Evolutionary conservation across 2,888 invertebrate genomes (phyloP).

Genomic region (Glyphotaelius pellucidus): DNA sequence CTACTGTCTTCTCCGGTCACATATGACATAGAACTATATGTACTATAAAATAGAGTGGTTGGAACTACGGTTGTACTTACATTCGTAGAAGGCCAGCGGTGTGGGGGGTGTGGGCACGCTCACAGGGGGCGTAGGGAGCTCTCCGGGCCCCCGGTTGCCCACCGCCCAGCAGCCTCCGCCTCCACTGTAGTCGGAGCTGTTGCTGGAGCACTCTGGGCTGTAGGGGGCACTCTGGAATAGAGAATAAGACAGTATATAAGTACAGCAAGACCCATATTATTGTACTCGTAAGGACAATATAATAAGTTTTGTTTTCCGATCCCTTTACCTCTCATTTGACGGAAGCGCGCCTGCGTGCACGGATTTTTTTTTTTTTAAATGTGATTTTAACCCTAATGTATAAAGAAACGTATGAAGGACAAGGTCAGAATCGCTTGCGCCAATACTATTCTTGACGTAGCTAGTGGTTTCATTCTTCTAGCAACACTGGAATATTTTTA

Average conservation of each 20-base stretch:
- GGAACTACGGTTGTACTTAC: neutral
- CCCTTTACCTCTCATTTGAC: too few species aligned
- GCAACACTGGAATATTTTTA: too few species aligned
- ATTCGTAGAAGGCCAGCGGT: neutral
- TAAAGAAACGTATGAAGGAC: too few species aligned
- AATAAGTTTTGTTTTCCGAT: too few species aligned
- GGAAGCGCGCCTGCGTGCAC: too few species aligned
- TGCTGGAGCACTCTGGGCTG: slow-evolving; percentile 79
- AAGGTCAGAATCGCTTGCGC: too few species aligned
- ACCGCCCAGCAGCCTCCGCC: slow-evolving; percentile 12
- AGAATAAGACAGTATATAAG: neutral
- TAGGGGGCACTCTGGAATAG: slow-evolving; percentile 76
- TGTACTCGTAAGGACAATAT: too few species aligned
- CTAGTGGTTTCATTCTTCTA: too few species aligned
- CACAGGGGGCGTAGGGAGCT: slow-evolving; percentile 67
- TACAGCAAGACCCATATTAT: neutral
- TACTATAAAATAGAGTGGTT: too few species aligned
- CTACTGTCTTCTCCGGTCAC: neutral
- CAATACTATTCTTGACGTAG: too few species aligned
- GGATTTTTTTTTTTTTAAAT: too few species aligned
- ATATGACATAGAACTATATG: neutral
- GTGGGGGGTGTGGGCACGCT: slow-evolving; percentile 71
- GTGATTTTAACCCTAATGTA: too few species aligned
- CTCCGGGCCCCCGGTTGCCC: slow-evolving; percentile 69
- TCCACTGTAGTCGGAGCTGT: slow-evolving; percentile 73